These are phyloP conservation scores for Balaenoptera acutorostrata DNA, from an alignment of 2,113 vertebrate genomes.

Conservation along the genomic window DNA sequence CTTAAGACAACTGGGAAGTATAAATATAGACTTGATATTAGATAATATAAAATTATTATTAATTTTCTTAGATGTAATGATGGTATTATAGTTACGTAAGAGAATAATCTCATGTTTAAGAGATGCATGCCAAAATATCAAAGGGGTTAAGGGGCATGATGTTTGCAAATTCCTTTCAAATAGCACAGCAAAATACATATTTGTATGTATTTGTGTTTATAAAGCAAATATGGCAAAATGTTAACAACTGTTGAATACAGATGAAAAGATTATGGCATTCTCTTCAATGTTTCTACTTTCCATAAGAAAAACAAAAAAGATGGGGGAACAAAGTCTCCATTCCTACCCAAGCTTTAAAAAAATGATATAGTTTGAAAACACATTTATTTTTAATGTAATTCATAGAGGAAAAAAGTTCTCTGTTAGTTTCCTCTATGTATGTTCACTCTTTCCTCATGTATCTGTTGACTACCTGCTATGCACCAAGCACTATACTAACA, in stretches of 20 bases:
- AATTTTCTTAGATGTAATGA: background rate
- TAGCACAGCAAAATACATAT: background rate
- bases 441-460: background rate
- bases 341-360: background rate
- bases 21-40: background rate
- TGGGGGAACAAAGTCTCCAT: background rate
- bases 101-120: background rate
- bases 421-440: background rate
- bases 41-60: background rate
- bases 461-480: background rate
- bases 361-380: background rate
- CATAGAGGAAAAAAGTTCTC: background rate
- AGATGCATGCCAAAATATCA: background rate
- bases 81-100: background rate
- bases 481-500: background rate
- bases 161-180: constrained; percentile 37
- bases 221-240: background rate
- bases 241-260: background rate
- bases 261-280: background rate
- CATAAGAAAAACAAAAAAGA: background rate
- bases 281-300: background rate
- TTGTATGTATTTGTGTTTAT: background rate
- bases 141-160: background rate
- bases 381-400: background rate
- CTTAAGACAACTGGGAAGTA: background rate